A percentile compares a stretch with the other conserved stretches of the same genome.
These are phyloP conservation scores for Galeruca laticollis DNA, from an alignment of 2,888 invertebrate genomes.

Conservation along the genomic window DNA sequence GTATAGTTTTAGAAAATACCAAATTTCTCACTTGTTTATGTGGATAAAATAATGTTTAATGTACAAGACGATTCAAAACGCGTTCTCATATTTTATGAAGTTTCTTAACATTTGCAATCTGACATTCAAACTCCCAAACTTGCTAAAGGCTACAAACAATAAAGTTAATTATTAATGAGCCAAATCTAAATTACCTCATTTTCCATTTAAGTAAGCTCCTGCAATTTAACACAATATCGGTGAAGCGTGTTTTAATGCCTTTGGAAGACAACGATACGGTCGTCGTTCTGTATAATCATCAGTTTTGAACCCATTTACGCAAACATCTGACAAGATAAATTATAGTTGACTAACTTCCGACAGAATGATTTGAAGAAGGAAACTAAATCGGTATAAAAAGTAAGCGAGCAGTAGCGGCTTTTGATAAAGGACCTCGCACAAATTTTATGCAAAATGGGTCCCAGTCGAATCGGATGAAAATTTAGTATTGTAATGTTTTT, in stretches of 20 bases:
- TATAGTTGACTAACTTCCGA: slow-evolving; percentile 24
- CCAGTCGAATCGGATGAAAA: too few species aligned
- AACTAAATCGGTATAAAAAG: not conserved
- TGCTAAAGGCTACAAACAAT: not conserved
- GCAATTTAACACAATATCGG: slow-evolving; percentile 7
- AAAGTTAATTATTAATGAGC: not conserved
- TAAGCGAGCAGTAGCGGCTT: not conserved
- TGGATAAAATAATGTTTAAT: too few species aligned
- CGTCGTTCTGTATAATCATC: slow-evolving; percentile 10
- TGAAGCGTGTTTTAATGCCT: slow-evolving; percentile 8
- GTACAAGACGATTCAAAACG: too few species aligned
- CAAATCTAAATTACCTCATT: not conserved
- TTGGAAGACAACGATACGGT: not conserved
- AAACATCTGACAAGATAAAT: slow-evolving; percentile 31
- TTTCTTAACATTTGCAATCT: not conserved
- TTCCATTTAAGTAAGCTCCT: not conserved
- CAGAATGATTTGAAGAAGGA: not conserved
- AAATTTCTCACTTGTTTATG: too few species aligned
- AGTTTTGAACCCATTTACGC: slow-evolving; percentile 17
- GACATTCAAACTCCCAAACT: not conserved
- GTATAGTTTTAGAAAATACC: too few species aligned
- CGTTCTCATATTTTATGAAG: not conserved
- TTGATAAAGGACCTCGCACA: too few species aligned
- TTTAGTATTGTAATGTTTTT: too few species aligned
- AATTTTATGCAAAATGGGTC: too few species aligned